Evolutionary conservation across 37 sponge, comb jelly and placozoan genomes (phyloP), one percentile per base, ranked within the genome.

Genomic region (Cladorhizidae sp.): DNA sequence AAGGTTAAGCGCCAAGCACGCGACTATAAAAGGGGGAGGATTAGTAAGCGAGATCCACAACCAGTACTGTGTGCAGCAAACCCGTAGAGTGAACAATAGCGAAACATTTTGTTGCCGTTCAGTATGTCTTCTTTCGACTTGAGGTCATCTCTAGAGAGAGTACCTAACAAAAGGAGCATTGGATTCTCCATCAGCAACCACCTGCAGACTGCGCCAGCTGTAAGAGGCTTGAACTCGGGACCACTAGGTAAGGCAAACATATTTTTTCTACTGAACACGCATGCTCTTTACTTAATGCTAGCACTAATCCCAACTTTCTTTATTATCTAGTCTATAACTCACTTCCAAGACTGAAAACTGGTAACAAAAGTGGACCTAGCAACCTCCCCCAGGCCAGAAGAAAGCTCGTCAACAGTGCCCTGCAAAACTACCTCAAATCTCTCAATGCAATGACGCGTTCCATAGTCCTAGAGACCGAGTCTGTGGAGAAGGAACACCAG

Each of bases 401-500:
- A 18, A 38, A 82, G 20, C 22, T 63, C 17, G 79, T 85, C 52
- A 73, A 75, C 31, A 78, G 22, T 57, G 63, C 72, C 12, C 35
- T 85, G 41, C 79, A 82, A 35, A 78, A 73, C 41, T 93, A 93
- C 80, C 86, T 93, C 40, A 68, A 68, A 35, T 88, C 89, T 20
- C 82, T 88, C 32, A 85, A 83, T 62, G 67, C 81, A 3, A 80
- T 93, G 63, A 57, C 89, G 0, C 89, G 89, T 20, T 81, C 89
- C 17, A 88, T 93, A 35, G 77, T 88, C 12, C 79, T 85, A 54
- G 93, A 93, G 42, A 88, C 69, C n/a, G 86, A 85, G 39, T 77
- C 73, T 3, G 83, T 93, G 26, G 86, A 88, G 45, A 76, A 88
- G 31, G 64, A 77, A 39, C 85, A 88, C 65, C n/a, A 57, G 21